phyloP scores from a whole-genome alignment of 2,113 vertebrate genomes.

The Phrynosoma blainvillii region DNA sequence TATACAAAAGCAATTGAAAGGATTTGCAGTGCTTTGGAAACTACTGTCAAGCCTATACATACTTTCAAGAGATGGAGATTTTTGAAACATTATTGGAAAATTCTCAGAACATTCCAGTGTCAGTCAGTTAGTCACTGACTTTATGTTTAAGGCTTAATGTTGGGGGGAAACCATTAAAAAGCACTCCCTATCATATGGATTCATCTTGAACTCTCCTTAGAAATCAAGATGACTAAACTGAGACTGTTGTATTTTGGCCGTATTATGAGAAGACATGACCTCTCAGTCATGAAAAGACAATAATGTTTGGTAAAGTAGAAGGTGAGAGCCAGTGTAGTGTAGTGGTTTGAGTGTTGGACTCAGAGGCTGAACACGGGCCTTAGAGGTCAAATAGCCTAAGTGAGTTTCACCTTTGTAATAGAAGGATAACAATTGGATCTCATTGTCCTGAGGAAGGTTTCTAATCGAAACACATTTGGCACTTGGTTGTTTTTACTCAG shows the following conservation, averaged over 20 bases:
- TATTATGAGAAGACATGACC: too few species aligned
- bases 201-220: not conserved
- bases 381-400: not conserved
- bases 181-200: not conserved
- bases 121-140: not conserved
- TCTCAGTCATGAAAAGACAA: too few species aligned
- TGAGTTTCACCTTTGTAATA: not conserved
- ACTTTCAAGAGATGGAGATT: not conserved
- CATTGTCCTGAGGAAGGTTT: not conserved
- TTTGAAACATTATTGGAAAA: not conserved
- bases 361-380: too few species aligned
- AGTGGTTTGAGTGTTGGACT: too few species aligned
- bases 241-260: too few species aligned
- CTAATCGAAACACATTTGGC: not conserved
- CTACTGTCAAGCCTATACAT: not conserved
- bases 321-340: too few species aligned
- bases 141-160: not conserved
- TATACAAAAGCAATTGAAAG: not conserved
- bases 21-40: not conserved
- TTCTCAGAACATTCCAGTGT: not conserved
- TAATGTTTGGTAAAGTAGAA: too few species aligned
- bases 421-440: not conserved
- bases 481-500: not conserved
- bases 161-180: not conserved
- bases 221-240: too few species aligned